These are phyloP conservation scores for Anableps anableps DNA, from an alignment of 2,797 vertebrate species.

Conservation along the genomic window DNA sequence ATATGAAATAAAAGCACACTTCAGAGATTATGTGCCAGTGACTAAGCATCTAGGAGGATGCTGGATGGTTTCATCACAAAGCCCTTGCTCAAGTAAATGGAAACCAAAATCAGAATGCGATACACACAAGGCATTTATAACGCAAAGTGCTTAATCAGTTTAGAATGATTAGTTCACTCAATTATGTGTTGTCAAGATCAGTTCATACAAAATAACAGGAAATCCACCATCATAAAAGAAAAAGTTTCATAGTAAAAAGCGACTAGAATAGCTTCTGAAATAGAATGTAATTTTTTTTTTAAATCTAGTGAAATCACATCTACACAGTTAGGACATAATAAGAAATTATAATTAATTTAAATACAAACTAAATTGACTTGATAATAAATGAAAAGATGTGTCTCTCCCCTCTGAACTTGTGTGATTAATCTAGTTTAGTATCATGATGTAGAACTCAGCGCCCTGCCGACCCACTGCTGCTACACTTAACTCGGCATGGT, in stretches of 20 bases:
- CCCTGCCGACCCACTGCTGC: conserved; percentile 34
- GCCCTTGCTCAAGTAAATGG: conserved; percentile 11
- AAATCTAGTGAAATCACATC: background rate
- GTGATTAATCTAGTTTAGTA: conserved; percentile 38
- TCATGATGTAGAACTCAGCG: conserved; percentile 31
- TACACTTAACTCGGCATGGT: conserved; percentile 38
- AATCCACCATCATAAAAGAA: background rate
- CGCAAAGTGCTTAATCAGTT: background rate
- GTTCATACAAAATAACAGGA: conserved; percentile 12
- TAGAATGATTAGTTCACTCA: background rate
- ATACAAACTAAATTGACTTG: background rate
- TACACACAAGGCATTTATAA: conserved; percentile 9
- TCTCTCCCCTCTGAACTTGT: conserved; percentile 24
- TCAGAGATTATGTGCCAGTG: conserved; percentile 4
- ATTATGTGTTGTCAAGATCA: conserved; percentile 20
- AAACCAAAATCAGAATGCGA: conserved; percentile 21
- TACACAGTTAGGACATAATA: background rate
- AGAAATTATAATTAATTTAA: background rate
- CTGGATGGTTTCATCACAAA: conserved; percentile 16
- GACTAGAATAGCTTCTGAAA: background rate
- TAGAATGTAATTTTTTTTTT: background rate
- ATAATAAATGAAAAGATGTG: conserved; percentile 40
- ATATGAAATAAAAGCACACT: background rate
- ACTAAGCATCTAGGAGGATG: conserved; percentile 17
- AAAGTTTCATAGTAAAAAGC: background rate